Conservation (phyloP, 2,797 vertebrate species). For the Numenius phaeopus region DNA sequence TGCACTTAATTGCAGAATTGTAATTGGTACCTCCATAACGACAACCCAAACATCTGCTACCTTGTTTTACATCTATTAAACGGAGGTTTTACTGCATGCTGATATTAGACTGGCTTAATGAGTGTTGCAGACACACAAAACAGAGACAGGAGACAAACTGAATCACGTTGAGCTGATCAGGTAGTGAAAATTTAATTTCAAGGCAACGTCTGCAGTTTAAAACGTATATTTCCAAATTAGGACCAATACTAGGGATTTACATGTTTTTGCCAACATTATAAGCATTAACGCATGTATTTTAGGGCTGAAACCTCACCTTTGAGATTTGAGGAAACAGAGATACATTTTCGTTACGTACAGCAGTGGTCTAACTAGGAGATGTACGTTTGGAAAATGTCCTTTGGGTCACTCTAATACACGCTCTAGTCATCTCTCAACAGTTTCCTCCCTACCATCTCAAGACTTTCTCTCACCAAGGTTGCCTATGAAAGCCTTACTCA, state of each 20-base stretch:
- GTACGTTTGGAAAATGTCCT: background rate
- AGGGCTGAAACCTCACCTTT: background rate
- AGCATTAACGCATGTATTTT: too few relatives aligned
- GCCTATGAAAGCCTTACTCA: background rate
- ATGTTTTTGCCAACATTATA: background rate
- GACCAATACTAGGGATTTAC: background rate
- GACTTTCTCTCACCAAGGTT: background rate
- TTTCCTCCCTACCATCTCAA: background rate
- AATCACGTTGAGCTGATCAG: background rate
- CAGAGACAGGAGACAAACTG: background rate
- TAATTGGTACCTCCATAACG: background rate
- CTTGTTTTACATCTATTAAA: background rate
- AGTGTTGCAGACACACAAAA: background rate
- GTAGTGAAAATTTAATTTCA: background rate
- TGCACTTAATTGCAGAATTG: background rate
- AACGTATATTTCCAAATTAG: background rate
- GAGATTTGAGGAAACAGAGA: background rate
- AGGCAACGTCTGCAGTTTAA: background rate
- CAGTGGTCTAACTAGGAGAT: background rate
- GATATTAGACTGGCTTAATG: background rate
- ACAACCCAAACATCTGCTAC: background rate
- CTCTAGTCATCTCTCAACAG: background rate
- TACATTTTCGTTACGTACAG: background rate
- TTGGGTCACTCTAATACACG: rapidly evolving
- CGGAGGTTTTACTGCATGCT: background rate